Evolutionary conservation across 23 tunicate genomes (phyloP).

Genomic region (Trididemnum clinides): DNA sequence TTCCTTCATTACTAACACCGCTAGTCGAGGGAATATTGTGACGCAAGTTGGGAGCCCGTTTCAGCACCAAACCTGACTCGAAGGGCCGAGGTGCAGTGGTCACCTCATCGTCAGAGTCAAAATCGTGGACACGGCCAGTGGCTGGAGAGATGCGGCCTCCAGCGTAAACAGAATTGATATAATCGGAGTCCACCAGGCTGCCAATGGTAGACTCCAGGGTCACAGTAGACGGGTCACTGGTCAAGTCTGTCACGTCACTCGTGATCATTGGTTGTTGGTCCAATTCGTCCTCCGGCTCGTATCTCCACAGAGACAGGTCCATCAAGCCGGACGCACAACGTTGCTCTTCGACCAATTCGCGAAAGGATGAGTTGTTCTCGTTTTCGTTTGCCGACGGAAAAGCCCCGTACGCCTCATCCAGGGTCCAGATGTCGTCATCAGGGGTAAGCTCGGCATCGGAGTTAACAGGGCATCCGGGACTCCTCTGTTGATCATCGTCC

Average conservation of each 20-base stretch:
- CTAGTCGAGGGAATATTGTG: neutral
- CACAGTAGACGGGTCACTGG: neutral
- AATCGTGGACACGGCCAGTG: conserved; percentile 33
- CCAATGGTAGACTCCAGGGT: neutral
- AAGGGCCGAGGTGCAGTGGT: conserved; percentile 68
- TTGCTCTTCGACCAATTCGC: neutral
- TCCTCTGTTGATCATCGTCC: neutral
- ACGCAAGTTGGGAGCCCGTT: neutral
- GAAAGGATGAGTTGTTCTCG: conserved; percentile 19
- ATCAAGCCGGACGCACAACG: neutral
- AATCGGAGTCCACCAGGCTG: neutral
- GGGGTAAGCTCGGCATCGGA: conserved; percentile 93
- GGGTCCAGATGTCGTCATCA: conserved; percentile 62
- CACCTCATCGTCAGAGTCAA: conserved; percentile 3
- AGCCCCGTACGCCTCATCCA: conserved; percentile 26
- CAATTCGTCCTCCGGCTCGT: conserved; percentile 26
- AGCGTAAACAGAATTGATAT: neutral
- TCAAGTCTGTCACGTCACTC: neutral
- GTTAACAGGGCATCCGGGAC: conserved; percentile 71
- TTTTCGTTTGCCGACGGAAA: neutral
- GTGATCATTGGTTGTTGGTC: neutral
- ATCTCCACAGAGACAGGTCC: conserved; percentile 55
- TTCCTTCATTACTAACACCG: no score
- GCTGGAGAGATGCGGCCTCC: conserved; percentile 26
- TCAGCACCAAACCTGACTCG: conserved; percentile 56